Base-by-base conservation (phyloP, 2,797 vertebrate species). In the Acipenser ruthenus region DNA sequence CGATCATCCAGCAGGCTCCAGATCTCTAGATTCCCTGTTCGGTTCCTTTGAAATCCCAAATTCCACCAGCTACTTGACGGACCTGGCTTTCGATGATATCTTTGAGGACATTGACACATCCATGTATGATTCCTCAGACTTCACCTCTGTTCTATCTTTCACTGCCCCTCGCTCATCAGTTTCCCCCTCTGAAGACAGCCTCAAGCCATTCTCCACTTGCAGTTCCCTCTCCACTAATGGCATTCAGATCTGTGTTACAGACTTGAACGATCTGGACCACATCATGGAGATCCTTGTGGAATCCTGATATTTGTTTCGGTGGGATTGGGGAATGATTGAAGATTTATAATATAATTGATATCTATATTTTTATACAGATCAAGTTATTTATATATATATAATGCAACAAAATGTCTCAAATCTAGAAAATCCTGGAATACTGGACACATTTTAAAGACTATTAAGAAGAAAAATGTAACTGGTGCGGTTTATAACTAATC, bases 21-120 rank as follows among this genome's bases (percentile, higher is more conserved):
- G 86, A 74, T 67, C 81, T 12, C 77, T 72, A 6, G 85, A 90
- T 6, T 79, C 84, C 0, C 78, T 85, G 13, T 88, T 75, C 66
- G 80, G 87, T 68, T 89, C 87, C 23, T 91, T 90, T 53, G 90
- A 93, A 66, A 89, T 89, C 64, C 88, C 88, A 13, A 93, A 85
- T 73, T 86, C 91, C 72, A 84, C 87, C 68, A 90, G 92, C 79
- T 93, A 92, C 84, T 85, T 93, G 78, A 84, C 88, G 53, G 93
- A 93, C 79, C 84, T 93, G 68, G 87, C 90, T 68, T 87, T 91
- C 75, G 92, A 93, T 67, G 90, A 93, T 77, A 92, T 93, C 74
- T 94, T 94, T 53, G 92, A 93, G 78, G 93, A 94, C 81, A 93
- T 93, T 15, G 92, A 94, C 79, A 94, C 93, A 6, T 93, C 91